phyloP scores from a whole-genome alignment of 92 coral and sea anemone species.

The Parazoanthus darwini region DNA sequence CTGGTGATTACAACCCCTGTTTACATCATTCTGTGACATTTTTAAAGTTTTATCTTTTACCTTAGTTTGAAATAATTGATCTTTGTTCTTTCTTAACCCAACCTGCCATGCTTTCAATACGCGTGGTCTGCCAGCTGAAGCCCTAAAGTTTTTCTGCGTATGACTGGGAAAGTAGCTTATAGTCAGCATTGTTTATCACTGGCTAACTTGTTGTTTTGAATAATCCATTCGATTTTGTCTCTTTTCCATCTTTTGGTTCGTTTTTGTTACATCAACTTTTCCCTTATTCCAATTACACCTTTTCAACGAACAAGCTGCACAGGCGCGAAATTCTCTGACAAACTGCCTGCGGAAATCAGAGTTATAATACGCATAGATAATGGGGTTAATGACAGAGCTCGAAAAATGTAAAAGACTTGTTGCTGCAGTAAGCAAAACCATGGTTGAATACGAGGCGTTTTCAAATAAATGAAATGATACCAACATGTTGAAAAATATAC shows the following conservation, averaged over 20 bases:
- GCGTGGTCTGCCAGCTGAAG: no score
- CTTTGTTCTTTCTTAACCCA: no score
- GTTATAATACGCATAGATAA: constrained; percentile 62
- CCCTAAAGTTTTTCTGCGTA: no score
- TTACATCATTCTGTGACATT: no score
- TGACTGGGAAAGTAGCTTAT: no score
- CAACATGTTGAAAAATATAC: constrained; percentile 22
- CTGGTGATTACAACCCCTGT: no score
- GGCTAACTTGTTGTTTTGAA: no score
- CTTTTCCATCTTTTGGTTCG: background rate
- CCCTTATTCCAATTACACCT: background rate
- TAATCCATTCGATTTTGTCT: background rate
- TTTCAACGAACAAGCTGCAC: background rate
- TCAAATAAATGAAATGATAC: constrained; percentile 51
- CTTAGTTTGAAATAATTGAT: no score
- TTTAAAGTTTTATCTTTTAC: no score
- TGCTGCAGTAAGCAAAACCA: constrained; percentile 30
- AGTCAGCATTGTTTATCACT: no score
- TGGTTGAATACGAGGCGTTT: constrained; percentile 18
- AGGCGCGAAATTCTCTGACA: background rate
- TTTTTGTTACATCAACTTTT: background rate
- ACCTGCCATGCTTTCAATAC: no score
- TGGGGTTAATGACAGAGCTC: constrained; percentile 63
- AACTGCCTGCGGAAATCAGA: constrained; percentile 55
- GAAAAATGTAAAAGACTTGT: constrained; percentile 28